These are phyloP conservation scores for Salpingus planirostris DNA, from an alignment of 2,888 invertebrate species.

Conservation along the genomic window DNA sequence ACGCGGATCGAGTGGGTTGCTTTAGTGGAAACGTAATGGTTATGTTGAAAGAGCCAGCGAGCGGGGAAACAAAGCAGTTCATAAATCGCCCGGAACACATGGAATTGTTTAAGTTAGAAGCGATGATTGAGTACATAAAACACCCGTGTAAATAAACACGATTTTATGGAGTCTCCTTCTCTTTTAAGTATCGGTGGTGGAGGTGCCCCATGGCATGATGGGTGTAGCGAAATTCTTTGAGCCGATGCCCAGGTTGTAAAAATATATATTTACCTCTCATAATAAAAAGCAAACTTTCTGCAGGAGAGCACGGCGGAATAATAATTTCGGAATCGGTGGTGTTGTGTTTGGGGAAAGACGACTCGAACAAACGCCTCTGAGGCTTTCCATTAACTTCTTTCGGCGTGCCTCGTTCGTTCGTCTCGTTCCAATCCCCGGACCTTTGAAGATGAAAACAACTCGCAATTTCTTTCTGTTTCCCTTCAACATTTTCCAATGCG, in stretches of 20 bases:
- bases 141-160: constrained; percentile 27
- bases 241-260: constrained; percentile 2
- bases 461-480: constrained; percentile 12
- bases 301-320: constrained; percentile 17
- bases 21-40: constrained; percentile 23
- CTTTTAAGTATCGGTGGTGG: constrained; percentile 5
- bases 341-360: constrained; percentile 32
- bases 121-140: constrained; percentile 30
- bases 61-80: constrained; percentile 29
- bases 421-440: constrained; percentile 14
- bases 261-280: constrained; percentile 11
- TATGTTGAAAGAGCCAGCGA: constrained; percentile 25
- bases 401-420: no score
- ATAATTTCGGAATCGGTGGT: constrained; percentile 33
- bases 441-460: constrained; percentile 15
- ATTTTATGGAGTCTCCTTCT: constrained; percentile 21
- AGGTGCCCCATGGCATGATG: constrained; percentile 1
- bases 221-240: constrained; percentile 3
- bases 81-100: constrained; percentile 27
- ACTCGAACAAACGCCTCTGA: constrained; percentile 50
- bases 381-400: constrained; percentile 49
- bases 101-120: constrained; percentile 28
- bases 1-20: constrained; percentile 10
- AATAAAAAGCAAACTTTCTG: constrained; percentile 13
- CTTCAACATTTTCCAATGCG: constrained; percentile 3